Evolutionary conservation across 1,140 invertebrate genomes (phyloP), one percentile per base, ranked within the genome.

Genomic region (Ectropis grisescens): DNA sequence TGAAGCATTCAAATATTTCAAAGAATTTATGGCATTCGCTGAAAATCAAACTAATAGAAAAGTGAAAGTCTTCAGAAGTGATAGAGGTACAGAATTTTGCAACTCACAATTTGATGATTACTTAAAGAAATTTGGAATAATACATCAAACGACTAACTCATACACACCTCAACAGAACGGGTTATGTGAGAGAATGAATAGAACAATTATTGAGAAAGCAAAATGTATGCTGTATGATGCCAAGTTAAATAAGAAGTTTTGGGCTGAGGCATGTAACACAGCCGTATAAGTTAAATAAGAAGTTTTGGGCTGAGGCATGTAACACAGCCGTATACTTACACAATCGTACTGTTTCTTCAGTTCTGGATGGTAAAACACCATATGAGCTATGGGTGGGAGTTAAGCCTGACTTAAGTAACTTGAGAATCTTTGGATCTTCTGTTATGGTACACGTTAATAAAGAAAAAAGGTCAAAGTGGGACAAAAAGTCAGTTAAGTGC

Each of bases 51-150:
- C n/a, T n/a, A n/a, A n/a, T n/a, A n/a, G n/a, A n/a, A n/a, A n/a
- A n/a, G n/a, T n/a, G n/a, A n/a, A n/a, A n/a, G n/a, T n/a, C n/a
- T n/a, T n/a, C n/a, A n/a, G n/a, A n/a, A n/a, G 8, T 60, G 74
- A 79, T 35, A 78, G 78, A 36, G 72, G 66, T 5, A 38, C 29
- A 14, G 65, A 79, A 37, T 75, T 55, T 33, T 41, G 47, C 13
- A 64, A 51, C 19, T 13, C 35, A 22, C 37, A 52, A 53, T n/a
- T n/a, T n/a, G n/a, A n/a, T n/a, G n/a, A n/a, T n/a, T n/a, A n/a
- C n/a, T n/a, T n/a, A n/a, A n/a, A n/a, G n/a, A n/a, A n/a, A n/a
- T n/a, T n/a, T n/a, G n/a, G n/a, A n/a, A n/a, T n/a, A n/a, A n/a
- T n/a, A 13, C 60, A 74, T 23, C 54, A 82, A 36, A 46, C 34